Conservation (phyloP, 2,888 invertebrate species). For the Drosophila dives region DNA sequence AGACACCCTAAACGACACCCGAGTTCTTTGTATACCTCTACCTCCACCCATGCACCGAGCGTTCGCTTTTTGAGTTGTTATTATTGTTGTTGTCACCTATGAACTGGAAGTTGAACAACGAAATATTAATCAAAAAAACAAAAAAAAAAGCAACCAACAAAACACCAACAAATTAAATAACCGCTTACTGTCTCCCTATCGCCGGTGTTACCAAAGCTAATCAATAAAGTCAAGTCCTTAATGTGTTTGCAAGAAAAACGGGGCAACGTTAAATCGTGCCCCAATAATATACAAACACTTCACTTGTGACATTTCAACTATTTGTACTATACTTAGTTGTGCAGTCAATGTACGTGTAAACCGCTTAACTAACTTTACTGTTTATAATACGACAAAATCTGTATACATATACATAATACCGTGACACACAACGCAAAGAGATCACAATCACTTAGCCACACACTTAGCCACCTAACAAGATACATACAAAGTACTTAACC, state of each 20-base stretch:
- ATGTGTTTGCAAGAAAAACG: constrained; percentile 65
- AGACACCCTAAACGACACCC: constrained; percentile 42
- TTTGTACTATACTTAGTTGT: constrained; percentile 72
- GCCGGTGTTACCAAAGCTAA: constrained; percentile 56
- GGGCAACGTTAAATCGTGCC: constrained; percentile 36
- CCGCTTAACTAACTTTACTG: constrained; percentile 66
- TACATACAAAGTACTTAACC: constrained; percentile 41
- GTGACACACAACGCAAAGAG: constrained; percentile 26
- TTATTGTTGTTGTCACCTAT: constrained; percentile 57
- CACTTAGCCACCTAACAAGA: constrained; percentile 45
- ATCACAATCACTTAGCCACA: constrained; percentile 51
- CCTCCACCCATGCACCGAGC: constrained; percentile 64
- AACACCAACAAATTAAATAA: constrained; percentile 51
- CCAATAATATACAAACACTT: constrained; percentile 49
- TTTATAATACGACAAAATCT: constrained; percentile 52
- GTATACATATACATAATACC: constrained; percentile 39
- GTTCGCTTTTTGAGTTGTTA: constrained; percentile 71
- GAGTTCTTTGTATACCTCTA: constrained; percentile 37
- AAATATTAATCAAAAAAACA: constrained; percentile 26
- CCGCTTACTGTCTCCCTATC: constrained; percentile 67
- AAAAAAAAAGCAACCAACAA: constrained; percentile 35
- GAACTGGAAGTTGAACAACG: constrained; percentile 53
- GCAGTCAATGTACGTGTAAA: constrained; percentile 75
- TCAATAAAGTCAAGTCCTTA: constrained; percentile 47
- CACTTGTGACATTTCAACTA: constrained; percentile 65